Evolutionary conservation across 92 coral and sea anemone species (phyloP).

Genomic region (Paramuricea clavata): DNA sequence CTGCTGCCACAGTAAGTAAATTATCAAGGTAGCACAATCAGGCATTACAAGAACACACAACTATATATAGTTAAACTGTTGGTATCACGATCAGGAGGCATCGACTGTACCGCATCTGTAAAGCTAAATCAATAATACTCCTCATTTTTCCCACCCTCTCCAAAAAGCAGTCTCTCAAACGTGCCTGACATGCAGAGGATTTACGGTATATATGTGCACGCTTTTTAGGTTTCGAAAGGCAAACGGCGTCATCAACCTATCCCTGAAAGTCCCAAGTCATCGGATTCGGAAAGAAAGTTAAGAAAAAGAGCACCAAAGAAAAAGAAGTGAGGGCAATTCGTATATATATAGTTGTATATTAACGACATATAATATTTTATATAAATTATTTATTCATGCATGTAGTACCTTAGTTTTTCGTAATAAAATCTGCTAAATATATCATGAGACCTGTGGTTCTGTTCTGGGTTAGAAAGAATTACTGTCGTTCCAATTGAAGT

Average conservation of each 20-base stretch:
- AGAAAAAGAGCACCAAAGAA: neutral
- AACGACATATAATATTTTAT: neutral
- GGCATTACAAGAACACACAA: too few relatives aligned
- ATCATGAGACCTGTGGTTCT: too few relatives aligned
- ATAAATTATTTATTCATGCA: neutral
- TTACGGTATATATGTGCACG: too few relatives aligned
- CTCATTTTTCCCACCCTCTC: too few relatives aligned
- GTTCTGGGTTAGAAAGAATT: too few relatives aligned
- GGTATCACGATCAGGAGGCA: too few relatives aligned
- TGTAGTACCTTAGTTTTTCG: neutral
- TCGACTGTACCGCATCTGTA: too few relatives aligned
- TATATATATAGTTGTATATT: neutral
- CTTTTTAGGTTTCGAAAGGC: slow-evolving; percentile 30
- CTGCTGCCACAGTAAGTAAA: too few relatives aligned
- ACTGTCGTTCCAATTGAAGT: too few relatives aligned
- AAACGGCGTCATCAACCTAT: slow-evolving; percentile 29
- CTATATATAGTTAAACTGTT: too few relatives aligned
- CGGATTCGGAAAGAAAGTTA: neutral
- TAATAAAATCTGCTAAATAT: neutral
- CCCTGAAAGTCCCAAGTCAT: slow-evolving; percentile 6
- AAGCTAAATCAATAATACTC: too few relatives aligned
- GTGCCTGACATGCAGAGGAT: neutral
- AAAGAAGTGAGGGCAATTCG: neutral
- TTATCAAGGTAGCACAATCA: too few relatives aligned
- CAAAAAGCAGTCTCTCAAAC: neutral